Evolutionary conservation across 2,113 vertebrate genomes (phyloP).

Genomic region (Nesoenas mayeri): DNA sequence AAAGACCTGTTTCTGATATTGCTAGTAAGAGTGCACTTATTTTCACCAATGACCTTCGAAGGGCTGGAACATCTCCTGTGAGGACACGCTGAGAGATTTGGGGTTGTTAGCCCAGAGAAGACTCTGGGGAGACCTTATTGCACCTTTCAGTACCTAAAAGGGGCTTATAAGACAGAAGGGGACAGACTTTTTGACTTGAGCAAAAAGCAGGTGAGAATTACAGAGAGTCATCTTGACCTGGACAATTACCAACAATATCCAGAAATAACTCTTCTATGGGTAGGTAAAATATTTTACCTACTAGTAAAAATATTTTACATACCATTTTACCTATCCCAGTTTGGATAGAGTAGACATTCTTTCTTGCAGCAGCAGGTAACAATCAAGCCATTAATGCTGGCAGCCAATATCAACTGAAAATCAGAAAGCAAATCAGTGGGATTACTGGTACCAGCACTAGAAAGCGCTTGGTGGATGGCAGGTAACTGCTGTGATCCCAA

Average conservation of each 20-base stretch:
- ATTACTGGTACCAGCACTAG: not conserved
- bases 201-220: not conserved
- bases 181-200: too few species aligned
- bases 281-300: not conserved
- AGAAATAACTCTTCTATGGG: not conserved
- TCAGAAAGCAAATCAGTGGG: not conserved
- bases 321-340: not conserved
- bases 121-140: fast-evolving
- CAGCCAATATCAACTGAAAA: not conserved
- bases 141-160: not conserved
- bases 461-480: not conserved
- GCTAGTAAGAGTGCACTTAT: not conserved
- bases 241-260: not conserved
- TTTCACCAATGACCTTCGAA: not conserved
- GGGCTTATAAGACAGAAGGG: not conserved
- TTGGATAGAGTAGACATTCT: not conserved
- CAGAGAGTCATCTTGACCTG: not conserved
- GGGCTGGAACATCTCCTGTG: fast-evolving
- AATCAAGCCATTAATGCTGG: not conserved
- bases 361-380: not conserved
- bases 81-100: not conserved
- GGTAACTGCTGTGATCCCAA: not conserved
- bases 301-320: not conserved
- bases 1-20: not conserved
- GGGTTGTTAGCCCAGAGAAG: not conserved